Percentiles rank a stretch among this genome's conserved stretches.
These are phyloP conservation scores for Sabatieria punctata DNA, from an alignment of 2,888 invertebrate genomes.

Conservation along the genomic window DNA sequence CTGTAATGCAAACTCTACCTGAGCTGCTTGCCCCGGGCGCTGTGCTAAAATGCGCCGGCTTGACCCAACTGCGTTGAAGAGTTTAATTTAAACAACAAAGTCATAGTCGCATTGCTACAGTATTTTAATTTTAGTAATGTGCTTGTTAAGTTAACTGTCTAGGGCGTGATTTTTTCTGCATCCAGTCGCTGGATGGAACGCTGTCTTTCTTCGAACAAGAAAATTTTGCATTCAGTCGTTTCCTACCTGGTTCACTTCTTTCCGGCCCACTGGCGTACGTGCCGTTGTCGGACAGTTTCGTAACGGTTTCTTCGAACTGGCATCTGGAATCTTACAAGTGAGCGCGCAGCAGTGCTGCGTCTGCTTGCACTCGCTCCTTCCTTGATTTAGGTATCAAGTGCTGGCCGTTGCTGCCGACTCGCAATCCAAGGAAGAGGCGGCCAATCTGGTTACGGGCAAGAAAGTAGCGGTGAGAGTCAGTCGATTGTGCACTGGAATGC, in stretches of 20 bases:
- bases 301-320: constrained; percentile 64
- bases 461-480: constrained; percentile 40
- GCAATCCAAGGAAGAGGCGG: constrained; percentile 34
- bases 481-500: too few relatives aligned
- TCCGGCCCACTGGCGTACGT: constrained; percentile 70
- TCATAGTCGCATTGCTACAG: neutral
- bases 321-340: constrained; percentile 68
- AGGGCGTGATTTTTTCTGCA: constrained; percentile 63
- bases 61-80: too few relatives aligned
- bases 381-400: constrained; percentile 50
- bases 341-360: constrained; percentile 13
- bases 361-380: neutral
- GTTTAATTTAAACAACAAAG: neutral
- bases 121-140: neutral
- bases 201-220: constrained; percentile 83
- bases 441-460: constrained; percentile 40
- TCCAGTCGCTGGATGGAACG: constrained; percentile 74
- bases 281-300: constrained; percentile 61
- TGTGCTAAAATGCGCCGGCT: too few relatives aligned
- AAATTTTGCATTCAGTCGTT: constrained; percentile 61
- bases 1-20: too few relatives aligned
- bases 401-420: constrained; percentile 53
- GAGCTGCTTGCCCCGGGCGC: too few relatives aligned
- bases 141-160: constrained; percentile 9
- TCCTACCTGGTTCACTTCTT: constrained; percentile 57